phyloP scores from a whole-genome alignment of 2,113 vertebrate genomes.

The Lycocorax pyrrhopterus region DNA sequence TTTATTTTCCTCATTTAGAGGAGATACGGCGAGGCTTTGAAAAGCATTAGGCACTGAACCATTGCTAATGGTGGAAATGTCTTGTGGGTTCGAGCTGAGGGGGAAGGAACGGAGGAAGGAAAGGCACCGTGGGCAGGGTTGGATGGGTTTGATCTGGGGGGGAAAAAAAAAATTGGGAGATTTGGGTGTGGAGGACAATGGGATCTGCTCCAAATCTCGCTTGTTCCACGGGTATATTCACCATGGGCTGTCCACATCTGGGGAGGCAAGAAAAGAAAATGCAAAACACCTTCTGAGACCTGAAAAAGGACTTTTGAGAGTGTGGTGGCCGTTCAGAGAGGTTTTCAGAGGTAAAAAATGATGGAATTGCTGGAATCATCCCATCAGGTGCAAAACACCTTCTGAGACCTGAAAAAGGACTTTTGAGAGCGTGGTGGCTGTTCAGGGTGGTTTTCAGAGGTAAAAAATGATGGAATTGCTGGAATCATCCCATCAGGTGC shows the following conservation, averaged over 20 bases:
- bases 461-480: too few species aligned
- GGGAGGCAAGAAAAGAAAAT: background rate
- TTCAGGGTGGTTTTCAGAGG: too few species aligned
- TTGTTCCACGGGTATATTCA: background rate
- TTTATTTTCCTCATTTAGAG: slow-evolving; percentile 67
- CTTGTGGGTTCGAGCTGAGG: slow-evolving; percentile 10
- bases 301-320: background rate
- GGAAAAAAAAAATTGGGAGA: background rate
- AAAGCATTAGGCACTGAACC: slow-evolving; percentile 51
- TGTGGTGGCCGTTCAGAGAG: too few species aligned
- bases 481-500: too few species aligned
- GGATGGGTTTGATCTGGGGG: background rate
- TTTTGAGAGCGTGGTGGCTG: too few species aligned
- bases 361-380: background rate
- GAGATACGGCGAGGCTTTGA: slow-evolving; percentile 55
- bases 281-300: accelerated
- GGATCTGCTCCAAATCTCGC: background rate
- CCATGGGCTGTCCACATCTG: background rate
- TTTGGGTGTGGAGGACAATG: background rate
- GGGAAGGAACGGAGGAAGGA: background rate
- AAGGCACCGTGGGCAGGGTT: background rate
- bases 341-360: background rate
- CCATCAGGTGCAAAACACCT: too few species aligned
- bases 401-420: too few species aligned
- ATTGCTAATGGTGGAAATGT: slow-evolving; percentile 31